phyloP scores from a whole-genome alignment of 1,140 invertebrate genomes.

The Drepana arcuata region DNA sequence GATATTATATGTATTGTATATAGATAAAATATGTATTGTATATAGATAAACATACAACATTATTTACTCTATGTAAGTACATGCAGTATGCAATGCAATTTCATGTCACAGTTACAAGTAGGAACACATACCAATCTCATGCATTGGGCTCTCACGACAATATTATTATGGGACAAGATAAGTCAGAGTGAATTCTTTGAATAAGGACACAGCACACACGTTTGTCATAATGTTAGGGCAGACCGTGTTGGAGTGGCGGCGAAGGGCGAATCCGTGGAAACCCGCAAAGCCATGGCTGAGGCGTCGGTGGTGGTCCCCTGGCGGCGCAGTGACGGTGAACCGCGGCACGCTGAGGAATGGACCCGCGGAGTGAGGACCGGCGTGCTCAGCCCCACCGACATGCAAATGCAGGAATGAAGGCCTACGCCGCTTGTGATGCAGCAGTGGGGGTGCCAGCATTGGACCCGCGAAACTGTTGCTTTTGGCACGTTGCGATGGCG shows the following conservation, averaged over 20 bases:
- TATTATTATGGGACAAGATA: no score
- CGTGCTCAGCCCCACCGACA: constrained; percentile 26
- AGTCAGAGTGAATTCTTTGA: no score
- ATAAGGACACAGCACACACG: no score
- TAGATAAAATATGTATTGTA: no score
- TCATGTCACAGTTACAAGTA: no score
- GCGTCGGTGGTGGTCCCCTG: constrained; percentile 59
- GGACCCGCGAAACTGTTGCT: constrained; percentile 64
- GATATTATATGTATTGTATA: no score
- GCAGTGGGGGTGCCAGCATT: constrained; percentile 37
- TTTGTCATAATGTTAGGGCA: no score
- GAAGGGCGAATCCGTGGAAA: constrained; percentile 65
- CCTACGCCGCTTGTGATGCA: constrained; percentile 39
- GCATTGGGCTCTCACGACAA: no score
- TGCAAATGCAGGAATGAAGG: constrained; percentile 59
- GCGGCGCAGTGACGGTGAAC: constrained; percentile 65
- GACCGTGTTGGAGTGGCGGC: constrained; percentile 71
- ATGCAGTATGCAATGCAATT: no score
- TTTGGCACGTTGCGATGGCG: constrained; percentile 37
- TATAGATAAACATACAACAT: no score
- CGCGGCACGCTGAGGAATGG: constrained; percentile 59
- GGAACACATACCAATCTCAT: no score
- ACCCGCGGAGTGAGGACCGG: constrained; percentile 53
- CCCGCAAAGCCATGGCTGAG: constrained; percentile 63
- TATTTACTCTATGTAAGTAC: no score